Evolutionary conservation across 1,140 invertebrate species (phyloP), one percentile per base, ranked within the genome.

Genomic region (Caerostris darwini): DNA sequence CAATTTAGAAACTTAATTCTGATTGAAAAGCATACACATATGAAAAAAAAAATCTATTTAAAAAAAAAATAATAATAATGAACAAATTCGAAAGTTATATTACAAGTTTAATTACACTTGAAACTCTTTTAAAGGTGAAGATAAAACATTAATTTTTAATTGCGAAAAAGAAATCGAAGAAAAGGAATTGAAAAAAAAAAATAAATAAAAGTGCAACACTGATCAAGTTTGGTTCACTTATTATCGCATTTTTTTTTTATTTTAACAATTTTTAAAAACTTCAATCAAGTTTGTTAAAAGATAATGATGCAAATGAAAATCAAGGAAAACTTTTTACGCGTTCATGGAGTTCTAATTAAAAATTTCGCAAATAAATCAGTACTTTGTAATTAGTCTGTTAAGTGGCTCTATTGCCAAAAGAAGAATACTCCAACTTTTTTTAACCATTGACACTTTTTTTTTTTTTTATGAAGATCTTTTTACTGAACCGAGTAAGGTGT

Each of bases 221-320:
- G 59, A 61, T 61, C 10, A 77, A 53, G 19, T 77, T 77, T 10
- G 14, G 19, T 50, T 2, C 7, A 7, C n/a, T 67, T 67, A 17
- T 17, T 34, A 34, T 34, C 34, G 34, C 34, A n/a, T 6, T 69
- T 69, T 34, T 71, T 77, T 53, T 53, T 53, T 77, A 64, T 5
- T 12, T 50, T 12, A 19, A 50, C 71, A 50, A 10, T 77, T 77
- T 34, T 77, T 50, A 14, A 8, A 77, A 77, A 77, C 71, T 77
- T 77, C 71, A 77, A 77, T 77, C 71, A 77, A 77, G 34, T 50
- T 77, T 77, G 53, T 34, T 19, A 53, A 77, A 77, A 77, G 50
- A 77, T 77, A 77, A 77, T 77, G 71, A 77, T 50, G 71, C 8
- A 77, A 77, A 83, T 7, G 82, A 83, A 77, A 83, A 83, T n/a